Conservation (phyloP, 2,888 invertebrate genomes). For the Temnothorax unifasciatus region DNA sequence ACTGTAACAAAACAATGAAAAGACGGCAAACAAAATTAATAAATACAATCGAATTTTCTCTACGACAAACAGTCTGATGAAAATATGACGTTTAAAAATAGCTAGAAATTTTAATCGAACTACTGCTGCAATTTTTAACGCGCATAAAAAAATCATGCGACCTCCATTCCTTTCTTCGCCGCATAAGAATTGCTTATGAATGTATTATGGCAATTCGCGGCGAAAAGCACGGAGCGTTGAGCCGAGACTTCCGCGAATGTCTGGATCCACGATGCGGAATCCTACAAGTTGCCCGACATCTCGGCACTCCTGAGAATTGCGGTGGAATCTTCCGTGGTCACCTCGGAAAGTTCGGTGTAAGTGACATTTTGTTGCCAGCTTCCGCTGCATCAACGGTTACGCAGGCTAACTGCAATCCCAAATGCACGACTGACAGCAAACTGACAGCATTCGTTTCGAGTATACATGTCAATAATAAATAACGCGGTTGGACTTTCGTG, state of each 20-base stretch:
- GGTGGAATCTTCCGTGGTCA: constrained; percentile 70
- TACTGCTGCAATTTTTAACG: constrained; percentile 62
- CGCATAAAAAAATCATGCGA: constrained; percentile 62
- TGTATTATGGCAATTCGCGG: constrained; percentile 76
- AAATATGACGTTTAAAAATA: neutral
- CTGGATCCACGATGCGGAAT: constrained; percentile 72
- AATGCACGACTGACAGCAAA: constrained; percentile 34
- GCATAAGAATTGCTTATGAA: constrained; percentile 77
- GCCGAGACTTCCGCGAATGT: constrained; percentile 69
- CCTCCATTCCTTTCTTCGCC: constrained; percentile 61
- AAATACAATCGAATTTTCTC: constrained; percentile 1
- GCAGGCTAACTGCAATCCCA: constrained; percentile 29
- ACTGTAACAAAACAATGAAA: neutral
- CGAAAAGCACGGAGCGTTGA: constrained; percentile 60
- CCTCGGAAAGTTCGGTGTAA: constrained; percentile 64
- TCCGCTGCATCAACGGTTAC: constrained; percentile 44
- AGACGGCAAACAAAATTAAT: neutral
- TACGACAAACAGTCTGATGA: neutral
- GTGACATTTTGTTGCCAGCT: constrained; percentile 60
- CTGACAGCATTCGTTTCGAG: constrained; percentile 1
- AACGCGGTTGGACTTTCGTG: neutral
- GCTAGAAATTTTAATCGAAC: constrained; percentile 33
- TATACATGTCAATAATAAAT: constrained; percentile 36
- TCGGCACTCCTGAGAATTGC: constrained; percentile 76
- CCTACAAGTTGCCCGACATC: constrained; percentile 77